Base-by-base conservation (phyloP, 2,888 invertebrate genomes). In the Tipula lateralis region DNA sequence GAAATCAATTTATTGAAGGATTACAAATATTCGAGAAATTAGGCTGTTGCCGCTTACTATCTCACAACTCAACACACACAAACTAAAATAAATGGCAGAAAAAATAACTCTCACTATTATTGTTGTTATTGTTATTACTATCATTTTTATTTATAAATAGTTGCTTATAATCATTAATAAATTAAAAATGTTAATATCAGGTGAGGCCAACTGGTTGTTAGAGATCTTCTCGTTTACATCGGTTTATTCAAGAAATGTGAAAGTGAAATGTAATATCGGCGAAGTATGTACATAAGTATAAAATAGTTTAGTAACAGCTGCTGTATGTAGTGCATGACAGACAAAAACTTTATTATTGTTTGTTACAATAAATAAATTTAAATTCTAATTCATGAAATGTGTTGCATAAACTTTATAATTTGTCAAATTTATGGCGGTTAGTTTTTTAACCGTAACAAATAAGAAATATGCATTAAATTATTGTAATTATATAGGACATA, bases 61-160 rank as follows among this genome's bases (percentile, higher is more conserved):
- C 66, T 66, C 50, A 19, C 7, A 50, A 13, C 13, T 1, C 39
- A 9, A 50, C 19, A 50, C 66, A 66, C 24, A 24, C 66, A 2
- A 24, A 24, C 24, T 9, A 24, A 66, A 66, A 66, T 66, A 66
- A 66, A 66, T 24, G 24, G 19, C 66, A 24, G 66, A 66, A 66
- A 66, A 66, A 66, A 9, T 66, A 66, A 66, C 66, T 66, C 66
- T 66, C 66, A 66, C 66, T 66, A 66, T 66, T 66, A 66, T 66
- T 66, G 19, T 50, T 50, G 66, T 24, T 66, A 9, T 50, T 50
- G 66, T 24, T 66, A 66, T 66, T 66, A 66, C 66, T 66, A 66
- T 66, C 66, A 24, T 66, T 66, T 66, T 66, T 66, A 66, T 66
- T 66, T 66, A 66, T 66, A 66, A 66, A 24, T 24, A 66, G 9